These are phyloP conservation scores for Sciurus niger DNA, from an alignment of 2,113 vertebrate genomes.

Conservation along the genomic window DNA sequence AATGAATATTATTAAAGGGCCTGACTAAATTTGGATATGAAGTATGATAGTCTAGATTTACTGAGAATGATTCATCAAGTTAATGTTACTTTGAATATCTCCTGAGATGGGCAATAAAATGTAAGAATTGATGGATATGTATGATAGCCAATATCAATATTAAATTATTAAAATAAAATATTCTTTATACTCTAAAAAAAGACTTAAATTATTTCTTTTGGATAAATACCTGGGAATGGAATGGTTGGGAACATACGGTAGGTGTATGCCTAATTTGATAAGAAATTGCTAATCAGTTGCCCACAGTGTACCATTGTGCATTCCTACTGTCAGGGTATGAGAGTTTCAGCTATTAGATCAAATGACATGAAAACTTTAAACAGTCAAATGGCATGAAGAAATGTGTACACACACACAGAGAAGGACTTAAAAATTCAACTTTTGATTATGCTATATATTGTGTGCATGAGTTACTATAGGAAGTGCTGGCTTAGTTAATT, in stretches of 20 bases:
- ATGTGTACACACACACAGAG: not conserved
- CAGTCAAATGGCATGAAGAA: not conserved
- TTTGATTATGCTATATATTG: not conserved
- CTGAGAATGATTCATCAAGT: constrained; percentile 8
- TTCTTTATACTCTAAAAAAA: constrained; percentile 55
- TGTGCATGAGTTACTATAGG: not conserved
- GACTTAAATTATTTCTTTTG: not conserved
- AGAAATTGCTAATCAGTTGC: not conserved
- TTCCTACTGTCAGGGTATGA: not conserved
- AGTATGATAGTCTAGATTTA: not conserved
- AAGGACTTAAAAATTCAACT: not conserved
- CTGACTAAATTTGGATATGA: constrained; percentile 54
- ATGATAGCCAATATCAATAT: constrained; percentile 39
- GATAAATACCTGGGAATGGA: not conserved
- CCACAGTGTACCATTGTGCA: not conserved
- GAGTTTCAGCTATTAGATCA: not conserved
- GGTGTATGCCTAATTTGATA: not conserved
- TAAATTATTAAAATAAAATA: constrained; percentile 72
- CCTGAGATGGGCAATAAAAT: constrained; percentile 1
- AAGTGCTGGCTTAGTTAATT: not conserved
- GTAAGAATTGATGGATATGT: constrained; percentile 41
- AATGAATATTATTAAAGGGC: constrained; percentile 38
- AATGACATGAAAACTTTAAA: not conserved
- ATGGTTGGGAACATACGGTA: not conserved
- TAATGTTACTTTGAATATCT: not conserved